Conservation (phyloP, 2,888 invertebrate genomes). For the Eubasilissa splendida region DNA sequence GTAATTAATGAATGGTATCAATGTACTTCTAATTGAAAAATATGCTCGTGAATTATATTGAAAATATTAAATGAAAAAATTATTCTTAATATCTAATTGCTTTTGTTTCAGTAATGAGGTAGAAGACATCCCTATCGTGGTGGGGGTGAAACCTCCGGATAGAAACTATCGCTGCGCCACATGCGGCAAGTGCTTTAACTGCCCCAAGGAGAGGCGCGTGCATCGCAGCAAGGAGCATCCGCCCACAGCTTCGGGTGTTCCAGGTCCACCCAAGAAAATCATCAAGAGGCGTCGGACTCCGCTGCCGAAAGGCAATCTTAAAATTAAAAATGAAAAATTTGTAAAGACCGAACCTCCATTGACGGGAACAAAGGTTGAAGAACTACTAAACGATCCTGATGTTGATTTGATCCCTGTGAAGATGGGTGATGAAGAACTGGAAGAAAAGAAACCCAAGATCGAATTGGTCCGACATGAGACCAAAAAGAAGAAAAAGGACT, state of each 20-base stretch:
- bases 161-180: slow-evolving; percentile 72
- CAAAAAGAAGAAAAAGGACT: slow-evolving; percentile 52
- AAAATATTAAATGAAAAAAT: too few relatives aligned
- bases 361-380: slow-evolving; percentile 53
- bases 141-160: slow-evolving; percentile 55
- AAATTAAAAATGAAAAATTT: slow-evolving; percentile 61
- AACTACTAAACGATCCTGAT: not conserved
- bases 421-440: slow-evolving; percentile 57
- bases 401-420: slow-evolving; percentile 61
- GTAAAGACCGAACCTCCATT: slow-evolving; percentile 59
- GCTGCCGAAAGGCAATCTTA: slow-evolving; percentile 60
- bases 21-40: too few relatives aligned
- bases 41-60: too few relatives aligned
- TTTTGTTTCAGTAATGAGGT: slow-evolving; percentile 46
- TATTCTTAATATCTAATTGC: not conserved
- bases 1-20: too few relatives aligned
- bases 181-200: slow-evolving; percentile 74
- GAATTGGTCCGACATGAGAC: slow-evolving; percentile 69
- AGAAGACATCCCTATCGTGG: slow-evolving; percentile 57
- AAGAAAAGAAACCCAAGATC: slow-evolving; percentile 67
- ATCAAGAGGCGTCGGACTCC: slow-evolving; percentile 59
- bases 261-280: slow-evolving; percentile 57
- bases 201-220: slow-evolving; percentile 76
- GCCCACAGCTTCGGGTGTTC: slow-evolving; percentile 62
- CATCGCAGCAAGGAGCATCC: slow-evolving; percentile 75